A percentile compares a stretch with the other conserved stretches of the same genome.
Conservation (phyloP, 2,888 invertebrate species). For the Tachina fera region DNA sequence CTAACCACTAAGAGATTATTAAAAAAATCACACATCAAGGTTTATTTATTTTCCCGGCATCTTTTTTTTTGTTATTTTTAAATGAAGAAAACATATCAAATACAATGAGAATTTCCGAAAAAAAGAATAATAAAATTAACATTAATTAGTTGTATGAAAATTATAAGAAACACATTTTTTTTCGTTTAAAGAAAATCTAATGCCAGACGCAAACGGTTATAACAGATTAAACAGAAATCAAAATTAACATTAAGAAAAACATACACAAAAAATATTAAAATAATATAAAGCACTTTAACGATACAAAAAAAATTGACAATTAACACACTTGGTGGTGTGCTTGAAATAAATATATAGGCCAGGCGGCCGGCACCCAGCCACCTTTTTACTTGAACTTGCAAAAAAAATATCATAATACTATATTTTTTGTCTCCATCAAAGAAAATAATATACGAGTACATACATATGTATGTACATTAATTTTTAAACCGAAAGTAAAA, state of each 20-base stretch:
- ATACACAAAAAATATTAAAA: conserved; percentile 8
- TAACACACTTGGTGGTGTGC: conserved; percentile 53
- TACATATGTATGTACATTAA: neutral
- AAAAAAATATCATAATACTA: neutral
- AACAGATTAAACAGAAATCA: conserved; percentile 42
- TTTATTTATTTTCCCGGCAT: conserved; percentile 18
- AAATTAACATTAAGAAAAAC: conserved; percentile 13
- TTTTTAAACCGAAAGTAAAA: conserved; percentile 30
- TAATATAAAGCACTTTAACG: conserved; percentile 28
- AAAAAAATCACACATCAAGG: conserved; percentile 6
- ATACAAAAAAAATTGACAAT: conserved; percentile 37
- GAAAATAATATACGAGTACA: neutral
- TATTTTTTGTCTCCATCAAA: conserved; percentile 3
- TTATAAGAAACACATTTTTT: neutral
- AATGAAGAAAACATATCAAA: conserved; percentile 40
- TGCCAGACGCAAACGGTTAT: neutral
- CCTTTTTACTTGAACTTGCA: conserved; percentile 20
- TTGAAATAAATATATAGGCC: neutral
- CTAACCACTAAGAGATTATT: conserved; percentile 6
- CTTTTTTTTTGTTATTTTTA: neutral
- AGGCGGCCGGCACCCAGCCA: neutral
- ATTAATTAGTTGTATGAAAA: neutral
- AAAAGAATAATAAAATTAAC: neutral
- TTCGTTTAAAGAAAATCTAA: neutral
- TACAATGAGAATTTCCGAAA: conserved; percentile 46